These are phyloP conservation scores for Leptocoma aspasia DNA, from an alignment of 2,113 vertebrate genomes.

Conservation along the genomic window DNA sequence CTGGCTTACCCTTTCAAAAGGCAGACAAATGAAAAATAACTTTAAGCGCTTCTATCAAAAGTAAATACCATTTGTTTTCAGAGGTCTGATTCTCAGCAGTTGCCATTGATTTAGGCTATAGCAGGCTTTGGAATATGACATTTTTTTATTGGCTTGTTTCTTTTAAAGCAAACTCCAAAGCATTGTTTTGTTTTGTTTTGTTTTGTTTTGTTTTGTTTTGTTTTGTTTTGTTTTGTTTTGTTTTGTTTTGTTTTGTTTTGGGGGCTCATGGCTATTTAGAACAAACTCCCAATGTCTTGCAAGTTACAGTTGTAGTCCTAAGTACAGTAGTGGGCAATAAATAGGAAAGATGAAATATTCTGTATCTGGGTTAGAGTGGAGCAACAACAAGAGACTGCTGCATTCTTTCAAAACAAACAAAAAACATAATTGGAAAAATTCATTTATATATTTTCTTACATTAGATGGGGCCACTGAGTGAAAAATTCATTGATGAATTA, in stretches of 20 bases:
- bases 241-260: background rate
- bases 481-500: constrained; percentile 79
- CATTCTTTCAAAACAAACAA: constrained; percentile 68
- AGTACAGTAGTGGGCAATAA: constrained; percentile 55
- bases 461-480: constrained; percentile 72
- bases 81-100: constrained; percentile 8
- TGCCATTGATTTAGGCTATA: background rate
- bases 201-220: background rate
- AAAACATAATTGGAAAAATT: constrained; percentile 71
- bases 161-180: constrained; percentile 38
- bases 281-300: background rate
- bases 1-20: background rate
- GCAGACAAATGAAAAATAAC: constrained; percentile 30
- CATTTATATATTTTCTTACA: constrained; percentile 70
- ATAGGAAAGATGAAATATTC: constrained; percentile 50
- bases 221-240: constrained; percentile 18
- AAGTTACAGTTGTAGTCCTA: constrained; percentile 33
- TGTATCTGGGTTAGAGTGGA: constrained; percentile 8
- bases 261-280: constrained; percentile 47
- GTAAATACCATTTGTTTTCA: background rate
- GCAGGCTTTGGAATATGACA: background rate
- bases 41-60: constrained; percentile 24
- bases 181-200: background rate
- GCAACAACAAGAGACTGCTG: constrained; percentile 21
- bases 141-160: constrained; percentile 6